These are phyloP conservation scores for Sarcophilus harrisii DNA, from an alignment of 2,797 vertebrate genomes.

Conservation along the genomic window DNA sequence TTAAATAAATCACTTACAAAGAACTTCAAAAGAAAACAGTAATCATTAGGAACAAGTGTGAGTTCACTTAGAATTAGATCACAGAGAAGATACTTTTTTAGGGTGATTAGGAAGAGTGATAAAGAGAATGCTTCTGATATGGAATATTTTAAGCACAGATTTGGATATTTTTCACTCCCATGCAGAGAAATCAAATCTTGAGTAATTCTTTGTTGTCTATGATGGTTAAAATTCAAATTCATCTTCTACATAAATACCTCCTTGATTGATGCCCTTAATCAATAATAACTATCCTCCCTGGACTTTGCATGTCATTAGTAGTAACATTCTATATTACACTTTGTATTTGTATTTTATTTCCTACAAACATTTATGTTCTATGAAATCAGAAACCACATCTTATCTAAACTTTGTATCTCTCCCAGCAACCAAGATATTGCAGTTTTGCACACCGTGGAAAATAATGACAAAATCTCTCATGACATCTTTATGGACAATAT, in stretches of 20 bases:
- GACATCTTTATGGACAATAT: not conserved
- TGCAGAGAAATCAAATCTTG: not conserved
- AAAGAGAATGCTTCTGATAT: not conserved
- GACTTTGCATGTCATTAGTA: not conserved
- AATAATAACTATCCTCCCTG: not conserved
- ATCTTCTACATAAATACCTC: not conserved
- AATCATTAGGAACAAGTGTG: not conserved
- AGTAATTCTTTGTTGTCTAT: not conserved
- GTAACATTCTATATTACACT: not conserved
- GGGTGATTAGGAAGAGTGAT: not conserved
- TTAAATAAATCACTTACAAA: not conserved
- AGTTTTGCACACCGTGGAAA: not conserved
- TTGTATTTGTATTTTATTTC: not conserved
- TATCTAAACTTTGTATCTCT: not conserved
- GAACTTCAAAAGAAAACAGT: not conserved
- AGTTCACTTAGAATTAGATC: not conserved
- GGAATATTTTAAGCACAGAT: not conserved
- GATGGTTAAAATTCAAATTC: not conserved
- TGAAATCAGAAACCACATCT: not conserved
- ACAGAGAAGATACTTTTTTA: not conserved
- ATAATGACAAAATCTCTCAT: not conserved
- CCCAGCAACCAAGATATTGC: not conserved
- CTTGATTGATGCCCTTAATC: not conserved
- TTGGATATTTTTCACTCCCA: not conserved
- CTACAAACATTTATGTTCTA: not conserved